phyloP scores from a whole-genome alignment of 2,888 invertebrate genomes.

The Clostera curtula region DNA sequence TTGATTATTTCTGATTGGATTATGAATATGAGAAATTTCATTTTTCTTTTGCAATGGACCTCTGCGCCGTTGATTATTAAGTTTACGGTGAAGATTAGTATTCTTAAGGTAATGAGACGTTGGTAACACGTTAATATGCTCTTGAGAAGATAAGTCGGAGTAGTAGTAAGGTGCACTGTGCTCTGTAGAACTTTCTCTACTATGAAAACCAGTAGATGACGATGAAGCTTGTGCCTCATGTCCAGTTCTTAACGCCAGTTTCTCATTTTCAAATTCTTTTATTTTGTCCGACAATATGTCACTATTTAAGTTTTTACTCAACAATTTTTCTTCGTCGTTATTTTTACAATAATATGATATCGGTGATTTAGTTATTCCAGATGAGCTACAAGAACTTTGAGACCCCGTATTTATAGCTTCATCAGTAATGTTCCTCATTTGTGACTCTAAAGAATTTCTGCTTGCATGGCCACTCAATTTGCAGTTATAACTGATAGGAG shows the following conservation, averaged over 20 bases:
- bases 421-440: constrained; percentile 35
- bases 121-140: constrained; percentile 62
- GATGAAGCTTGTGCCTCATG: constrained; percentile 49
- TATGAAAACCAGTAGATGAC: constrained; percentile 69
- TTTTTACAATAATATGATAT: constrained; percentile 68
- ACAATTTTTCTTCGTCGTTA: constrained; percentile 47
- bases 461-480: constrained; percentile 25
- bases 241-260: constrained; percentile 40
- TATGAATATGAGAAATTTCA: constrained; percentile 83
- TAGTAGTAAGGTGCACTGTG: constrained; percentile 90
- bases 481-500: constrained; percentile 41
- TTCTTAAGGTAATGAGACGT: constrained; percentile 66
- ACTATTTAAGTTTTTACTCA: constrained; percentile 62
- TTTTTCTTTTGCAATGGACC: constrained; percentile 74
- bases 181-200: constrained; percentile 77
- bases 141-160: constrained; percentile 80
- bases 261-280: constrained; percentile 63
- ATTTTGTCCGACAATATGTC: constrained; percentile 56
- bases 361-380: constrained; percentile 48
- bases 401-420: constrained; percentile 51
- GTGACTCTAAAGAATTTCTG: constrained; percentile 25
- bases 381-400: constrained; percentile 55
- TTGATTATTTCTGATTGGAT: constrained; percentile 76
- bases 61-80: constrained; percentile 85
- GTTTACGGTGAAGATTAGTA: constrained; percentile 66